Evolutionary conservation across 30 jellyfish, hydroid and myxozoan genomes (phyloP).

Genomic region (Nemopilema nomurai): DNA sequence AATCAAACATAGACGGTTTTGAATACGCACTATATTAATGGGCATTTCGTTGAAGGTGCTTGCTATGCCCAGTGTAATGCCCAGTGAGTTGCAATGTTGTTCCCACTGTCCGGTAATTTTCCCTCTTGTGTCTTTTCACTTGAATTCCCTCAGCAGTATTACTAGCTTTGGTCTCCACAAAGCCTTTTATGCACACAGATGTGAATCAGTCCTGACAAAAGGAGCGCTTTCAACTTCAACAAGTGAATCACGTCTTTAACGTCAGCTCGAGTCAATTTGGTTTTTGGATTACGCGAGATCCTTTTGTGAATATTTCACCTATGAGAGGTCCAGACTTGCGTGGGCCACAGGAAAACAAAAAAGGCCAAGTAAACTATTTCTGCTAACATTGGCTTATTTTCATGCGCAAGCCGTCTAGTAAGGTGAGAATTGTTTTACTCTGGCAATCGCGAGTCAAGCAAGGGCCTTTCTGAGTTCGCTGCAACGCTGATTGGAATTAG

Average conservation of each 20-base stretch:
- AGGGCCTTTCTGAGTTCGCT: no score
- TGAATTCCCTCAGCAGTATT: background rate
- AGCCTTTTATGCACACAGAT: background rate
- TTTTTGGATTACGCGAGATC: background rate
- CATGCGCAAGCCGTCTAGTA: background rate
- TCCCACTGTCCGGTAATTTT: background rate
- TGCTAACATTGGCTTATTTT: background rate
- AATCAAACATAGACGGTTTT: background rate
- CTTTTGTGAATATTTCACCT: background rate
- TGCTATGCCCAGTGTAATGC: background rate
- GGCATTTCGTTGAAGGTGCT: background rate
- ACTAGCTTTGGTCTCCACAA: background rate
- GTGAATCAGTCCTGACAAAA: background rate
- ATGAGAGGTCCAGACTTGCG: background rate
- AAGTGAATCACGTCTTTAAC: background rate
- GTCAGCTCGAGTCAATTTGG: background rate
- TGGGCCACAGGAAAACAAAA: background rate
- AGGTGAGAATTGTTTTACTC: no score
- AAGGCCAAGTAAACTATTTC: background rate
- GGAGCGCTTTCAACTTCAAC: background rate
- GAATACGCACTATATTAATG: background rate
- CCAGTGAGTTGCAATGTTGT: background rate
- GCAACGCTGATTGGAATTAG: no score
- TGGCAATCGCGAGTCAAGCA: no score
- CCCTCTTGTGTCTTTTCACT: background rate